Percentiles rank a stretch among this genome's conserved stretches.
phyloP scores from a whole-genome alignment of 2,888 invertebrate species.

The Hylaea fasciaria region DNA sequence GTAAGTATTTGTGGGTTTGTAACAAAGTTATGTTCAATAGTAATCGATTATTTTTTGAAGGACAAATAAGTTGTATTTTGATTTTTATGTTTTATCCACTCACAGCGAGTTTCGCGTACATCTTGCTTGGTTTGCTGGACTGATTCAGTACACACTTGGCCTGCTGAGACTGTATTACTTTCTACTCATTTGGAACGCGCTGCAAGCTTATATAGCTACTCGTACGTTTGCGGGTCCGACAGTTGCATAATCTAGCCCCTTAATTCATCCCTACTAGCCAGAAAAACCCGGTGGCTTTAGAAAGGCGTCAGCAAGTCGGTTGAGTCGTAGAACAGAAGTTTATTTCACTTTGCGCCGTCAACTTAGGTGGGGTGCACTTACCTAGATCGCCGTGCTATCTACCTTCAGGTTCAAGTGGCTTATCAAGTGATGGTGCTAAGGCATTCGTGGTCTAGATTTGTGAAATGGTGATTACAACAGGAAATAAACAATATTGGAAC shows the following conservation, averaged over 20 bases:
- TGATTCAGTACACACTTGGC: conserved; percentile 70
- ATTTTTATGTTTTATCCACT: conserved; percentile 49
- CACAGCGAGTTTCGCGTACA: conserved; percentile 83
- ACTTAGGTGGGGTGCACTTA: conserved; percentile 61
- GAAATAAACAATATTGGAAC: neutral
- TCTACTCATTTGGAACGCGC: conserved; percentile 66
- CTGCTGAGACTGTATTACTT: conserved; percentile 70
- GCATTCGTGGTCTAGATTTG: conserved; percentile 16
- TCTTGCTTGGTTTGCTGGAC: conserved; percentile 78
- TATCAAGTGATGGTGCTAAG: conserved; percentile 3
- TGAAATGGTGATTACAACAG: neutral
- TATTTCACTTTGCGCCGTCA: conserved; percentile 61
- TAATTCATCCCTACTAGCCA: conserved; percentile 76
- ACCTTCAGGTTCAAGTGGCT: conserved; percentile 15
- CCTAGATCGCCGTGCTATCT: conserved; percentile 13
- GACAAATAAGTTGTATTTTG: neutral
- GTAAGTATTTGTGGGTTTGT: too few species aligned
- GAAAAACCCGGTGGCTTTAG: conserved; percentile 64
- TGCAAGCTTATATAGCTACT: conserved; percentile 72
- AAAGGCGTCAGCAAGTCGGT: conserved; percentile 54
- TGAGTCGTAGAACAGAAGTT: conserved; percentile 52
- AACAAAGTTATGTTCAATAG: neutral
- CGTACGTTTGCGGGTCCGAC: conserved; percentile 59
- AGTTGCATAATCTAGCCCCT: conserved; percentile 77
- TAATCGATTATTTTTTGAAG: neutral